Evolutionary conservation across 2,113 vertebrate genomes (phyloP).

Genomic region (Colistium nudipinnis): DNA sequence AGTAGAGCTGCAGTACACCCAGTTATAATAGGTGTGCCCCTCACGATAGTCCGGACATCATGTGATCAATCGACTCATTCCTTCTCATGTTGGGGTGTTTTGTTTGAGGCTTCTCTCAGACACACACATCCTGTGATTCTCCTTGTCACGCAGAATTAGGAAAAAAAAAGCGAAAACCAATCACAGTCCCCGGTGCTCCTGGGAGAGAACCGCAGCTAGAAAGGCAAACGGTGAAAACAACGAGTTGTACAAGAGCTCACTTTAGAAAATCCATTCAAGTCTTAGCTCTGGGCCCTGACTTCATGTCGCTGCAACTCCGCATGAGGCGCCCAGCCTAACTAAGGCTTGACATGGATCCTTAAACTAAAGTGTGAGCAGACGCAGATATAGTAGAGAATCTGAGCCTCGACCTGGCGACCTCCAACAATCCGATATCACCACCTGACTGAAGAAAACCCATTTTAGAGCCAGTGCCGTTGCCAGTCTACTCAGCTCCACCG

Average conservation of each 20-base stretch:
- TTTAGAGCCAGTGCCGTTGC: constrained; percentile 37
- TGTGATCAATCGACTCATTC: constrained; percentile 76
- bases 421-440: constrained; percentile 54
- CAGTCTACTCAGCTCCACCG: constrained; percentile 49
- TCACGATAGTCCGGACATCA: constrained; percentile 73
- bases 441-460: constrained; percentile 52
- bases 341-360: constrained; percentile 83
- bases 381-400: constrained; percentile 56
- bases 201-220: constrained; percentile 53
- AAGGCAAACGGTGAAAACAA: constrained; percentile 20
- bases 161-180: too few species aligned
- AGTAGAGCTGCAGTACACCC: constrained; percentile 86
- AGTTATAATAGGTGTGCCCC: constrained; percentile 85
- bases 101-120: constrained; percentile 54
- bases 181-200: constrained; percentile 37
- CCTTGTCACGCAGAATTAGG: too few species aligned
- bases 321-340: constrained; percentile 68
- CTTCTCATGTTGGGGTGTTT: constrained; percentile 74
- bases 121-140: constrained; percentile 30
- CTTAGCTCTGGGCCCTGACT: constrained; percentile 71
- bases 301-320: constrained; percentile 64
- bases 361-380: constrained; percentile 85
- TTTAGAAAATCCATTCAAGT: constrained; percentile 80
- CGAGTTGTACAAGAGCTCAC: constrained; percentile 72
- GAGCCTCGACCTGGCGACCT: constrained; percentile 60